These are phyloP conservation scores for Molossus alvarezi DNA, from an alignment of 2,797 vertebrate genomes.

Conservation along the genomic window DNA sequence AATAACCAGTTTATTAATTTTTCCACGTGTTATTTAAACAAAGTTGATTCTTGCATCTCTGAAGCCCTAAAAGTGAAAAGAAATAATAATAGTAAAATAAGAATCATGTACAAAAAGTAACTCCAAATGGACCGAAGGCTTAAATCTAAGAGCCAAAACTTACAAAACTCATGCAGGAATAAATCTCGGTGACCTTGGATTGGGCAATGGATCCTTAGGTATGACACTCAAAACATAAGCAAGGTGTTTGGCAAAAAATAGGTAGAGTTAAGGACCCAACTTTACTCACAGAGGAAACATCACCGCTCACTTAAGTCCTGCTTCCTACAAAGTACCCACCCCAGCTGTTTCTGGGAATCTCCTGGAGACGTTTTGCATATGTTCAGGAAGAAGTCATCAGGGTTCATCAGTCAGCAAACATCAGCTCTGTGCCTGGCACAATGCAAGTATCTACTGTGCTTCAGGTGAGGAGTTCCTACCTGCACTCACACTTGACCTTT, in stretches of 20 bases:
- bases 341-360: background rate
- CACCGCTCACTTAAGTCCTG: background rate
- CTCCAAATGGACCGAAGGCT: conserved; percentile 13
- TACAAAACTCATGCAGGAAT: background rate
- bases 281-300: background rate
- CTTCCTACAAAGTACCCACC: background rate
- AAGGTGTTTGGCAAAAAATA: background rate
- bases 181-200: conserved; percentile 12
- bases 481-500: background rate
- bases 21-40: background rate
- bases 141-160: conserved; percentile 22
- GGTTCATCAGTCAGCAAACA: background rate
- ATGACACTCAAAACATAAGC: background rate
- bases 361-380: background rate
- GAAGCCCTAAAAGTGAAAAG: conserved; percentile 14
- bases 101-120: background rate
- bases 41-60: conserved; percentile 44
- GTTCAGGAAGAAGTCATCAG: background rate
- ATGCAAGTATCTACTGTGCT: no score
- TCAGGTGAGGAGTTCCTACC: background rate
- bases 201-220: conserved; percentile 6
- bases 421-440: background rate
- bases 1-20: conserved; percentile 21
- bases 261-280: background rate
- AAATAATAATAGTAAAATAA: background rate